These are phyloP conservation scores for Xiphophorus couchianus DNA, from an alignment of 2,113 vertebrate genomes.

Conservation along the genomic window DNA sequence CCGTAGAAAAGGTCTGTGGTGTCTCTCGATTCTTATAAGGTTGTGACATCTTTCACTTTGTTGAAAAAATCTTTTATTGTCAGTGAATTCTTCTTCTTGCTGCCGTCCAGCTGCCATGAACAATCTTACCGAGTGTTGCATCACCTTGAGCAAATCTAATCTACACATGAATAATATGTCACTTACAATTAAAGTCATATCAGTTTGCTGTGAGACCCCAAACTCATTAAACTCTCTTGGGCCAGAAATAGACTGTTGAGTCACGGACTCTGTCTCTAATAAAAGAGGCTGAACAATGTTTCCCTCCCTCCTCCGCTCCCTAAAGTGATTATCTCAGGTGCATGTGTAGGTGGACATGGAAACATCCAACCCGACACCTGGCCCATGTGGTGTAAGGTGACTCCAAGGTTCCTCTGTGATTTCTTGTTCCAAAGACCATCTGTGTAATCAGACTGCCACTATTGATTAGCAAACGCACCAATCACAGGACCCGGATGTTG, in stretches of 20 bases:
- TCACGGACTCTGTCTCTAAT: conserved; percentile 12
- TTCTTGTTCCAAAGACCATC: conserved; percentile 52
- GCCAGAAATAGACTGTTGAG: conserved; percentile 42
- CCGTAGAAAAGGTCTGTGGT: neutral
- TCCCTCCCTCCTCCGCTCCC: neutral
- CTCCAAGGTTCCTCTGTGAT: conserved; percentile 58
- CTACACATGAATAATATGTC: conserved; percentile 52
- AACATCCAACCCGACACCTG: conserved; percentile 34
- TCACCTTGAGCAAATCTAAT: conserved; percentile 46
- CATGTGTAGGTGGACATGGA: conserved; percentile 19
- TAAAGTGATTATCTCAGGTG: conserved; percentile 33
- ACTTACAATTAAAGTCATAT: conserved; percentile 36
- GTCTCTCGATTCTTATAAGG: neutral
- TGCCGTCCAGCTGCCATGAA: neutral
- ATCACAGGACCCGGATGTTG: conserved; percentile 39
- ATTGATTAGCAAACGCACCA: conserved; percentile 67
- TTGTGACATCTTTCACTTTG: neutral
- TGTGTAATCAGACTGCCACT: conserved; percentile 63
- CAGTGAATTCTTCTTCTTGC: conserved; percentile 3
- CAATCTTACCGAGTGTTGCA: conserved; percentile 10
- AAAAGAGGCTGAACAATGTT: neutral
- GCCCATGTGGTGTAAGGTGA: conserved; percentile 54
- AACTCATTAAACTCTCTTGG: conserved; percentile 35
- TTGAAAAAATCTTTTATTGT: conserved; percentile 5
- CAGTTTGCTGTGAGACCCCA: conserved; percentile 17